These are phyloP conservation scores for Tricholauxania praeusta DNA, from an alignment of 2,888 invertebrate species.

Conservation along the genomic window DNA sequence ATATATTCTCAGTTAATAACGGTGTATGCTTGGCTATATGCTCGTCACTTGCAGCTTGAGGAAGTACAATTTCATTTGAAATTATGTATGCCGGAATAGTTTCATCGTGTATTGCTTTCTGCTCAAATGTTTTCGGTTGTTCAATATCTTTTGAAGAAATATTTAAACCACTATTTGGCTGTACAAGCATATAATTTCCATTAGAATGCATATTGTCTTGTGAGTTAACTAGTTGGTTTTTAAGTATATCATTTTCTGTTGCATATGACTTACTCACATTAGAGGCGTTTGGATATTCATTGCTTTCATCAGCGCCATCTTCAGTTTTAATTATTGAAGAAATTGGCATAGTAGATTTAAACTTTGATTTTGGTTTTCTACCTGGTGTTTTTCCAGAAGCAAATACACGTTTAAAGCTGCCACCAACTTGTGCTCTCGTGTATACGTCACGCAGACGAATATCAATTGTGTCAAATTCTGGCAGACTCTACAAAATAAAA, in stretches of 20 bases:
- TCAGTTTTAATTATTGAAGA: conserved; percentile 18
- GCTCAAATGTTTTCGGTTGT: conserved; percentile 31
- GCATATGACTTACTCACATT: background rate
- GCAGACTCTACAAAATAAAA: conserved; percentile 72
- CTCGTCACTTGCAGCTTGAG: conserved; percentile 29
- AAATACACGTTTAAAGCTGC: conserved; percentile 58
- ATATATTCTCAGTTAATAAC: conserved; percentile 31
- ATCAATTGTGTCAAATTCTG: conserved; percentile 81
- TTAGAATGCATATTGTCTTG: no score
- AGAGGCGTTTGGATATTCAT: background rate
- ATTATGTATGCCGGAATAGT: conserved; percentile 45
- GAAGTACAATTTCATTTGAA: conserved; percentile 43
- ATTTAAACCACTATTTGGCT: no score
- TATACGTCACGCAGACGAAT: conserved; percentile 78
- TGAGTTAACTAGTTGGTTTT: background rate
- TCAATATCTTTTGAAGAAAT: background rate
- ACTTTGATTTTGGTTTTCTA: conserved; percentile 59
- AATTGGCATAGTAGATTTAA: conserved; percentile 29
- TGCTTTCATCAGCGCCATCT: background rate
- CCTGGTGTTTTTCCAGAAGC: conserved; percentile 55
- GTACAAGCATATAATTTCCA: no score
- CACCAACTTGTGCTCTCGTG: conserved; percentile 64
- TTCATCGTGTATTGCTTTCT: conserved; percentile 24
- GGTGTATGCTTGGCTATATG: conserved; percentile 33
- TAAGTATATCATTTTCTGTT: background rate